Conservation (phyloP, 2,113 vertebrate genomes). For the Nycticryphes semicollaris region DNA sequence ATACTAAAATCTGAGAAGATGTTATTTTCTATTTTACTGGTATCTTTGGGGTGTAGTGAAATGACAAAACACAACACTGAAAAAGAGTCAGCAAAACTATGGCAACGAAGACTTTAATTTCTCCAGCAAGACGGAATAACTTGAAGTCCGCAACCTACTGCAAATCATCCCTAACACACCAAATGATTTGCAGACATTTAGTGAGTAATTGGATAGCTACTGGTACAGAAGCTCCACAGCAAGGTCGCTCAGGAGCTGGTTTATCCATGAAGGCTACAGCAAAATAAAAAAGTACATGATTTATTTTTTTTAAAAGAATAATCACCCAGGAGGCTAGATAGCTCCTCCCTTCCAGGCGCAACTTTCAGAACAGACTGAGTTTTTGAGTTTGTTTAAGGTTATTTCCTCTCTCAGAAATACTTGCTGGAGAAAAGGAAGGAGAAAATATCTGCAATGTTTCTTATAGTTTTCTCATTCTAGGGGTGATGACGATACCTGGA, state of each 20-base stretch:
- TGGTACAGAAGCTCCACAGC: background rate
- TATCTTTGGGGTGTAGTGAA: background rate
- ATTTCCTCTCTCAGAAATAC: background rate
- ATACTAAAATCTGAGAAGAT: background rate
- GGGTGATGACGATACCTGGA: background rate
- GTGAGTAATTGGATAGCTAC: background rate
- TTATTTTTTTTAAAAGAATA: background rate
- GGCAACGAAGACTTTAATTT: background rate
- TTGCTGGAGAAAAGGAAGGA: background rate
- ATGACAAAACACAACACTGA: background rate
- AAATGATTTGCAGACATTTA: background rate
- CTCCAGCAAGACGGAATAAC: background rate
- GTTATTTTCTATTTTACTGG: constrained; percentile 2
- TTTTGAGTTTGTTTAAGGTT: background rate
- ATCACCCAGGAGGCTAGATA: background rate
- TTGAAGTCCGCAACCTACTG: background rate
- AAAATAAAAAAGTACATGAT: no score
- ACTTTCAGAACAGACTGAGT: background rate
- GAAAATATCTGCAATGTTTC: background rate
- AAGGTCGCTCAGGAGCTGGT: background rate
- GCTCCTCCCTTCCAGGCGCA: background rate
- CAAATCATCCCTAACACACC: background rate
- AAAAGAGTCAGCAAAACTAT: background rate
- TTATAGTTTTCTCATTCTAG: background rate
- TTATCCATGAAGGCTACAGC: background rate